Evolutionary conservation across 1,140 invertebrate genomes (phyloP).

Genomic region (Wasmannia auropunctata): DNA sequence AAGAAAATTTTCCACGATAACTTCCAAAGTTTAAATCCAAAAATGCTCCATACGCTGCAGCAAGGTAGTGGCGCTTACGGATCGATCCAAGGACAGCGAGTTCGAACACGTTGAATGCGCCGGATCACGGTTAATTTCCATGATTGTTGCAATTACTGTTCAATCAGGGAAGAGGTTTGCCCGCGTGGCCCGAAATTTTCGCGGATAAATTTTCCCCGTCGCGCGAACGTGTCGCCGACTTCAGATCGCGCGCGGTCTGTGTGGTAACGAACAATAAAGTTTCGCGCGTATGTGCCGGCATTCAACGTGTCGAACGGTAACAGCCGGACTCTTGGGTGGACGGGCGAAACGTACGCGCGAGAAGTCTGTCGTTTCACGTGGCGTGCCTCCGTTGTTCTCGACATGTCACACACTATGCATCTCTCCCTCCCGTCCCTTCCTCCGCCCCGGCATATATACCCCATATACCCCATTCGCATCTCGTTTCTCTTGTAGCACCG

Average conservation of each 20-base stretch:
- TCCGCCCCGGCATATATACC: conserved; percentile 24
- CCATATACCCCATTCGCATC: conserved; percentile 61
- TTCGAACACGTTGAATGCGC: conserved; percentile 16
- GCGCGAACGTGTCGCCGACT: not conserved
- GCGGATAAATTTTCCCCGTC: not conserved
- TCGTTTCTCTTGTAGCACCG: conserved; percentile 58
- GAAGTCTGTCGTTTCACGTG: conserved; percentile 52
- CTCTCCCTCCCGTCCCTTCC: not conserved
- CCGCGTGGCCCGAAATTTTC: not conserved
- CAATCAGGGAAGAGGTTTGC: not conserved
- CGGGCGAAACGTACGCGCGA: not conserved
- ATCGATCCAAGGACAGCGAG: not conserved
- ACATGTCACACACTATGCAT: conserved; percentile 55
- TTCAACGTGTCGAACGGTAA: conserved; percentile 30
- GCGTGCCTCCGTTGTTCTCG: conserved; percentile 52
- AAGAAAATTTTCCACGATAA: not conserved
- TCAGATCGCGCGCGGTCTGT: not conserved
- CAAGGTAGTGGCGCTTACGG: not conserved
- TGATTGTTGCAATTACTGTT: not conserved
- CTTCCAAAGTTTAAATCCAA: conserved; percentile 1
- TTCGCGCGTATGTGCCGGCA: not conserved
- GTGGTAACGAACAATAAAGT: not conserved
- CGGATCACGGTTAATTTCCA: not conserved
- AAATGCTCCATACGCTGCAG: conserved; percentile 1
- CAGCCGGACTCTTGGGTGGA: not conserved